Evolutionary conservation across 2,797 vertebrate genomes (phyloP).

Genomic region (Myripristis murdjan): DNA sequence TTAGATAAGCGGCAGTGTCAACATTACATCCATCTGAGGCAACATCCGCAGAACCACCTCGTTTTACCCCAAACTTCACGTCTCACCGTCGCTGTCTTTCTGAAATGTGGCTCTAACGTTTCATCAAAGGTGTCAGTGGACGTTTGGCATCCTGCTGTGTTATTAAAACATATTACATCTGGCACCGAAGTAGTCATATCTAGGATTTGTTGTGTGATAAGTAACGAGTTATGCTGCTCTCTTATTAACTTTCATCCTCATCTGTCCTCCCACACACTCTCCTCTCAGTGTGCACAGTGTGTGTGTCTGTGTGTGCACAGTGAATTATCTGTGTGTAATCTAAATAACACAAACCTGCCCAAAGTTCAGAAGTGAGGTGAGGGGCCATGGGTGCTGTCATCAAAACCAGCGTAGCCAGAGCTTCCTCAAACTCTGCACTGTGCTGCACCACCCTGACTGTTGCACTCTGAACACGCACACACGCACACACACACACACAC

Average conservation of each 20-base stretch:
- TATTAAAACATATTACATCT: neutral
- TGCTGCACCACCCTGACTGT: slow-evolving; percentile 86
- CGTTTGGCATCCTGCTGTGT: neutral
- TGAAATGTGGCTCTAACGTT: neutral
- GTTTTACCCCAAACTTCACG: slow-evolving; percentile 10
- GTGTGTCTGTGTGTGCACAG: neutral
- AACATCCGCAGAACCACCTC: neutral
- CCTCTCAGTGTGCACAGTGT: neutral
- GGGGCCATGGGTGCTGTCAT: slow-evolving; percentile 96
- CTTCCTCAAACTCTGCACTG: slow-evolving; percentile 94
- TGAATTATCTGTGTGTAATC: neutral
- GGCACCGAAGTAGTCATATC: neutral
- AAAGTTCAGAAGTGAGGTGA: slow-evolving; percentile 94
- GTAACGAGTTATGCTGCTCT: neutral
- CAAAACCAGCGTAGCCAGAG: slow-evolving; percentile 88
- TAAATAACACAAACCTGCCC: slow-evolving; percentile 90
- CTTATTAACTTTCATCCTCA: neutral
- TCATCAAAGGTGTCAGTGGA: neutral
- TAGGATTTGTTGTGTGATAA: neutral
- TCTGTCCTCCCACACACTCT: neutral
- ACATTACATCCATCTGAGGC: slow-evolving; percentile 14
- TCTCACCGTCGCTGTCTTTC: neutral
- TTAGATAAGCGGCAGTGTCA: slow-evolving; percentile 13
- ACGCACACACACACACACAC: slow-evolving; percentile 2
- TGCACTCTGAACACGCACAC: slow-evolving; percentile 83